Evolutionary conservation across 2,113 vertebrate species (phyloP), one percentile per base, ranked within the genome.

Genomic region (Oostethus manadensis): DNA sequence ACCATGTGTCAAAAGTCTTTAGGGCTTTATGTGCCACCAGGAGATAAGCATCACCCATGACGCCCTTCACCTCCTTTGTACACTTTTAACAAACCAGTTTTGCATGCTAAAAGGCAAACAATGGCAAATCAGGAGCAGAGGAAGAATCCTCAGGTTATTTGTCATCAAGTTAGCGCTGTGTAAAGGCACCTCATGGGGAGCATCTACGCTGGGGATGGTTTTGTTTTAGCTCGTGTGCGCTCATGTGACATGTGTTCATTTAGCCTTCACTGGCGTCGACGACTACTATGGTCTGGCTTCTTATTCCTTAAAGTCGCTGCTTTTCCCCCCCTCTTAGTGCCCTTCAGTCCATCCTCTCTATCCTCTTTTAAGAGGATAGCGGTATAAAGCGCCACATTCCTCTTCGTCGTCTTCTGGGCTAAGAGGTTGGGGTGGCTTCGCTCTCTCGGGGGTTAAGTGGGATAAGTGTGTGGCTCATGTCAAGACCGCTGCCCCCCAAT

Each of bases 391-490:
- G 15, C 65, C 58, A 67, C 82, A 85, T 85, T 88, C 86, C 83
- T 84, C 58, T 8, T 14, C 64, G 62, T 62, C 48, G 71, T 78
- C 70, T 83, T 70, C 73, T 21, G 55, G 73, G 55, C 71, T 79
- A 42, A 70, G 74, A 77, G 83, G 85, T 76, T 82, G 68, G 79
- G 82, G 80, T 84, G 82, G 85, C 83, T 87, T 81, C 76, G 80
- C 84, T 84, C 70, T 83, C 84, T 84, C 70, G 57, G 82, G 85
- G 87, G 87, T 87, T 88, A 88, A 88, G 85, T 86, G 85, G 87
- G 87, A 85, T 87, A 84, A 86, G 84, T 86, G 81, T 74, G 82
- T 88, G 86, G 79, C 86, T 87, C 81, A 86, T 85, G 86, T 86
- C 86, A 86, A 85, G 79, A 76, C 76, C 69, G 44, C 77, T 73